Base-by-base conservation (phyloP, 1,140 invertebrate species). In the Dinoponera quadriceps region DNA sequence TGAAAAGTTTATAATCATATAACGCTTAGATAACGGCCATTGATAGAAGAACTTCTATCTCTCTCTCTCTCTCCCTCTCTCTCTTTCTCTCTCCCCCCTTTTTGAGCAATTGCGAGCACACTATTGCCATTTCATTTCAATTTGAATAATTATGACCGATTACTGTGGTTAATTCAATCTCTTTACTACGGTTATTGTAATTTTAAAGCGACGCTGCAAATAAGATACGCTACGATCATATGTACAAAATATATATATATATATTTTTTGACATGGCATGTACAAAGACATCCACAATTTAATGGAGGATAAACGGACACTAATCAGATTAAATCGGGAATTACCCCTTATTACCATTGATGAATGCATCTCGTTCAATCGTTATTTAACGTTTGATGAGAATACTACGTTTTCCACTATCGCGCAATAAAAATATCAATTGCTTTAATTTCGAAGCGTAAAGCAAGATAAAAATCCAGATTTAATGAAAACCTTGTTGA, bases 1-100 rank as follows among this genome's bases (percentile, higher is more conserved):
- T 80, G 51, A 80, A 59, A 80, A 80, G 33, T 80, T 80, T 71
- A 80, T 80, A 80, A 77, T 48, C 74, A 77, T 69, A 57, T 80
- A 80, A 71, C 69, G 65, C 51, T 57, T 71, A 80, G 65, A 71
- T 80, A 80, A 65, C 65, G 38, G 65, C 75, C 71, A 71, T 71
- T 71, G 65, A 80, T 80, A 80, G 38, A 48, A 71, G 33, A 22
- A 59, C 54, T 22, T 27, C 65, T 55, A 20, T 18, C 38, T 14
- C 44, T 69, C 55, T 18, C 55, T 57, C 55, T 57, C n/a, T 57
- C 55, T 57, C n/a, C n/a, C 55, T 57, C 16, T 25, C 16, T 57
- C 25, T 57, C 55, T 57, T 3, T 3, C 22, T 59, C 27, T 38
- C 62, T 59, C 22, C 49, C 27, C 27, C 62, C 49, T 11, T 44